Conservation (phyloP, 1,140 invertebrate genomes). For the Nylanderia fulva region DNA sequence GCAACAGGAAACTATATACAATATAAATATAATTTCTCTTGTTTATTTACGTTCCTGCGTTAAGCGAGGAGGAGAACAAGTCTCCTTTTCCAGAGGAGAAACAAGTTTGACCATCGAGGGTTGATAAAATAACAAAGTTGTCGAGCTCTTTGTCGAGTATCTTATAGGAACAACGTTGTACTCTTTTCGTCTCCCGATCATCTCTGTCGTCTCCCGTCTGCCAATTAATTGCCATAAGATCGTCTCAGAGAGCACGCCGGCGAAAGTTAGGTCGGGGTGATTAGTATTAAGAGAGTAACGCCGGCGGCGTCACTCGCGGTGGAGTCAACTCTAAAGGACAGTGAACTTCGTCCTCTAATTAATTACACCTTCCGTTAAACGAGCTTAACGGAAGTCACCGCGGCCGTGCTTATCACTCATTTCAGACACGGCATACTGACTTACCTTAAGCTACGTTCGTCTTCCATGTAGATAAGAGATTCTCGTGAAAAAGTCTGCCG, state of each 20-base stretch:
- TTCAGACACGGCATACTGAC: conserved; percentile 61
- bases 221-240: conserved; percentile 80
- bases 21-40: not conserved
- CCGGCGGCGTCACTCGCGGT: conserved; percentile 38
- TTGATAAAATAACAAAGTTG: conserved; percentile 11
- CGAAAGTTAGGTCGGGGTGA: conserved; percentile 58
- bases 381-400: conserved; percentile 69
- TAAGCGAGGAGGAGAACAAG: not conserved
- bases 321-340: conserved; percentile 59
- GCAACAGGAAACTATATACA: not conserved
- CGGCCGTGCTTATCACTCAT: conserved; percentile 69
- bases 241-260: conserved; percentile 47
- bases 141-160: not conserved
- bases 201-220: conserved; percentile 62
- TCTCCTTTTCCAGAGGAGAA: not conserved
- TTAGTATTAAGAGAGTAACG: conserved; percentile 60
- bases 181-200: conserved; percentile 50
- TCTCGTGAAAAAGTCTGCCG: conserved; percentile 40
- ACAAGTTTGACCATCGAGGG: not conserved
- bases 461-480: conserved; percentile 76
- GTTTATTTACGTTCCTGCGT: not conserved
- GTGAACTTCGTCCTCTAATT: conserved; percentile 70
- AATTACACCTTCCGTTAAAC: conserved; percentile 68
- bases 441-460: conserved; percentile 67
- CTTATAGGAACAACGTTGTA: conserved; percentile 1